phyloP scores from a whole-genome alignment of 2,888 invertebrate species.

The Amphipoea lucens region DNA sequence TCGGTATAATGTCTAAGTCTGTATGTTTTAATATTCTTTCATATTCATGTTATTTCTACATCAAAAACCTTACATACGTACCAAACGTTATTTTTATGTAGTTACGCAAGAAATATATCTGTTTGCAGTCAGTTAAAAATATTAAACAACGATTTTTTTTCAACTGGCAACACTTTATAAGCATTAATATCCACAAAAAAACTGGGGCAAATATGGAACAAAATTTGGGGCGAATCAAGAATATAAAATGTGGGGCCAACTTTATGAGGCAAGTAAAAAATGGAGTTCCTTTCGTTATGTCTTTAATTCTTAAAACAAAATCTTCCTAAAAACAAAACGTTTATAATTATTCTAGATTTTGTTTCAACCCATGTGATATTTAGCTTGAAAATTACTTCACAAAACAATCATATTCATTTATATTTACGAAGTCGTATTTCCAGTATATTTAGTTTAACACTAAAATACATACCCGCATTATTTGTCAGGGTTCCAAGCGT shows the following conservation, averaged over 20 bases:
- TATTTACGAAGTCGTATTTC: slow-evolving; percentile 18
- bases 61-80: background rate
- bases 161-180: too few relatives aligned
- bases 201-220: too few relatives aligned
- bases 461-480: slow-evolving; percentile 17
- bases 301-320: background rate
- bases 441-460: slow-evolving; percentile 6
- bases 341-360: background rate
- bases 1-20: background rate
- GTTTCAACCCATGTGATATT: background rate
- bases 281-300: background rate
- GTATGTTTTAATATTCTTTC: background rate
- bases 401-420: slow-evolving; percentile 18
- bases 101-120: too few relatives aligned
- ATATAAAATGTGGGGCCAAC: too few relatives aligned
- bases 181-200: too few relatives aligned
- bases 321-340: background rate
- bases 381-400: slow-evolving; percentile 16
- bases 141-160: too few relatives aligned
- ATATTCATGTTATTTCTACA: background rate
- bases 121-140: too few relatives aligned
- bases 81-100: too few relatives aligned
- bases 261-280: too few relatives aligned
- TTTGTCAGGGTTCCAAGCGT: slow-evolving; percentile 39
- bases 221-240: too few relatives aligned